These are phyloP conservation scores for Erpobdella octoculata DNA, from an alignment of 2,888 invertebrate species.

Conservation along the genomic window DNA sequence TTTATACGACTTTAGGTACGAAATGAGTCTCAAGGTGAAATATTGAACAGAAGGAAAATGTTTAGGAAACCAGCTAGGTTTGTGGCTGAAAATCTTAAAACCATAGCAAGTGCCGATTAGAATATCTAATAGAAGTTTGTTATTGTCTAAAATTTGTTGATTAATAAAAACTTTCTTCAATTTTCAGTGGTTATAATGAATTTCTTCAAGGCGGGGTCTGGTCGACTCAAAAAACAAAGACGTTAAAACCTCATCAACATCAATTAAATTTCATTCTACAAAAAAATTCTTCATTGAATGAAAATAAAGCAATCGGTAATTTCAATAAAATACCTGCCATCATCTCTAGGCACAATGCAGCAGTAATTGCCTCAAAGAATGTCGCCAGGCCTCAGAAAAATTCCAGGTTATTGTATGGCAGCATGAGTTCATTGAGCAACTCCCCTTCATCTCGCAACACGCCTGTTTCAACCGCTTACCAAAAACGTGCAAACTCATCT, in stretches of 20 bases:
- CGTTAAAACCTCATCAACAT: background rate
- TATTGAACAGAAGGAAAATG: constrained; percentile 26
- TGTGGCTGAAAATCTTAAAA: too few species aligned
- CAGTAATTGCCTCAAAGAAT: background rate
- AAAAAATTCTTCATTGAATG: background rate
- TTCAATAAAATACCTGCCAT: background rate
- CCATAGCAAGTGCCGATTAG: too few species aligned
- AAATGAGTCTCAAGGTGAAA: constrained; percentile 19
- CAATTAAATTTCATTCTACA: background rate
- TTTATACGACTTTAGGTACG: background rate
- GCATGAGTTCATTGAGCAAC: background rate
- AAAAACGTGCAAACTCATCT: background rate
- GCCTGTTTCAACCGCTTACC: background rate
- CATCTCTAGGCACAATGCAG: background rate
- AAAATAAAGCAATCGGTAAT: background rate
- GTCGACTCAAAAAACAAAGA: background rate
- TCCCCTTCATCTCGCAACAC: background rate
- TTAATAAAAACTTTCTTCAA: background rate
- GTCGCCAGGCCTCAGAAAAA: background rate
- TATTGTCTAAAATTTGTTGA: background rate
- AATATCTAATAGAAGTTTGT: too few species aligned
- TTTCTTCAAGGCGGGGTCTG: background rate
- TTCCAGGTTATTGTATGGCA: background rate
- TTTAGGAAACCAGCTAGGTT: constrained; percentile 14
- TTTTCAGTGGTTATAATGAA: background rate